Conservation (phyloP, 2,113 vertebrate genomes). For the Ciconia maguari region DNA sequence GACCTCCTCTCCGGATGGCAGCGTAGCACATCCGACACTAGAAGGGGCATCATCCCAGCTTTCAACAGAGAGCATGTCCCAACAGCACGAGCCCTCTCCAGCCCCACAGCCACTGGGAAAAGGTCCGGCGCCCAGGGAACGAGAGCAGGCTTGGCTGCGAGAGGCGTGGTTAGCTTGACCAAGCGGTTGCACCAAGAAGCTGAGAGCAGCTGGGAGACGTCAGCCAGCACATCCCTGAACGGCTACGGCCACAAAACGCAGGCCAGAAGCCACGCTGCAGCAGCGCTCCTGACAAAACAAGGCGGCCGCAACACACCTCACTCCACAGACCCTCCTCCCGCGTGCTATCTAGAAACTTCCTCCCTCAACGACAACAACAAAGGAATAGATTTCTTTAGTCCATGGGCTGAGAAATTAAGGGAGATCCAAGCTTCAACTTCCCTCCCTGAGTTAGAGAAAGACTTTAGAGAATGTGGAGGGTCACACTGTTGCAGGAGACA, state of each 20-base stretch:
- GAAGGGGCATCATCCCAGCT: not conserved
- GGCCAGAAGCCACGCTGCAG: not conserved
- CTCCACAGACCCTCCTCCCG: not conserved
- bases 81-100: not conserved
- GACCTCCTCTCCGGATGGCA: not conserved
- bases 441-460: not conserved
- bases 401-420: not conserved
- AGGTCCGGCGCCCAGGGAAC: rapidly evolving
- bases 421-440: not conserved
- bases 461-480: not conserved
- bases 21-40: not conserved
- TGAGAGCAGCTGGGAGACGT: not conserved
- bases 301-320: not conserved
- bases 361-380: not conserved
- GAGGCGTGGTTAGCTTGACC: not conserved
- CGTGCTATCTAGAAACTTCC: not conserved
- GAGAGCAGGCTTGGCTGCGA: not conserved
- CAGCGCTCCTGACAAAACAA: not conserved
- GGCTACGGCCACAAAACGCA: not conserved
- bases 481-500: not conserved
- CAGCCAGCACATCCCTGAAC: not conserved
- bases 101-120: not conserved
- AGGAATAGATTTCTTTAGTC: not conserved
- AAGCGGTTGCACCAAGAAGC: not conserved
- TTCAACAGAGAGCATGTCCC: not conserved